Evolutionary conservation across 2,113 vertebrate genomes (phyloP).

Genomic region (Bubo scandiacus): DNA sequence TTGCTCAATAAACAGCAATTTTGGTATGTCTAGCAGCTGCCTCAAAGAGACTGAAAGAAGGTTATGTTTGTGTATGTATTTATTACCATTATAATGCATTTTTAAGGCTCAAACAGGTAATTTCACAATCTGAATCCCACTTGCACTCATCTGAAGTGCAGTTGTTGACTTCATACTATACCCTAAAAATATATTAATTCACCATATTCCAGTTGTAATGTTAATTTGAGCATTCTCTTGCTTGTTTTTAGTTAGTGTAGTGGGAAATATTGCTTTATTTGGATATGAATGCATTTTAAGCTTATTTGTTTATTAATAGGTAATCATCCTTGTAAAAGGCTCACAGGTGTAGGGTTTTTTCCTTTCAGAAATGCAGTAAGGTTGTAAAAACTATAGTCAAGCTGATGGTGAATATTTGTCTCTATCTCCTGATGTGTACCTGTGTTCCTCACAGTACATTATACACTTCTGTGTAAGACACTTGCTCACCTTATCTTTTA

Average conservation of each 20-base stretch:
- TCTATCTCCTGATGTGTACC: background rate
- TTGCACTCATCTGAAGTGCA: background rate
- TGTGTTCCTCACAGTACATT: background rate
- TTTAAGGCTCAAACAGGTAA: background rate
- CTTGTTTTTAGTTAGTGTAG: background rate
- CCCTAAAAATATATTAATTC: background rate
- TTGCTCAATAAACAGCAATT: constrained; percentile 12
- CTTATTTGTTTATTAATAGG: background rate
- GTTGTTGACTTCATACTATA: background rate
- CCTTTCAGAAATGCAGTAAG: background rate
- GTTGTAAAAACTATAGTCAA: background rate
- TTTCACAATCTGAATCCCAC: background rate
- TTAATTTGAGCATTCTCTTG: background rate
- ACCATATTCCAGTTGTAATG: background rate
- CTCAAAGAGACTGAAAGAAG: background rate
- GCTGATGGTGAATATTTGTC: background rate
- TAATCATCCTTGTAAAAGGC: background rate
- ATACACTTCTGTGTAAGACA: background rate
- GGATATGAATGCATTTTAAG: background rate
- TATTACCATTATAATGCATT: background rate
- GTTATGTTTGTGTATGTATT: background rate
- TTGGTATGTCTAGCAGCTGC: background rate
- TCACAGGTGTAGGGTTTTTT: background rate
- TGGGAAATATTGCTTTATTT: background rate
- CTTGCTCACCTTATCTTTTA: background rate